A percentile compares a stretch with the other conserved stretches of the same genome.
Evolutionary conservation across 2,888 invertebrate species (phyloP).

Genomic region (Machimus rusticus): DNA sequence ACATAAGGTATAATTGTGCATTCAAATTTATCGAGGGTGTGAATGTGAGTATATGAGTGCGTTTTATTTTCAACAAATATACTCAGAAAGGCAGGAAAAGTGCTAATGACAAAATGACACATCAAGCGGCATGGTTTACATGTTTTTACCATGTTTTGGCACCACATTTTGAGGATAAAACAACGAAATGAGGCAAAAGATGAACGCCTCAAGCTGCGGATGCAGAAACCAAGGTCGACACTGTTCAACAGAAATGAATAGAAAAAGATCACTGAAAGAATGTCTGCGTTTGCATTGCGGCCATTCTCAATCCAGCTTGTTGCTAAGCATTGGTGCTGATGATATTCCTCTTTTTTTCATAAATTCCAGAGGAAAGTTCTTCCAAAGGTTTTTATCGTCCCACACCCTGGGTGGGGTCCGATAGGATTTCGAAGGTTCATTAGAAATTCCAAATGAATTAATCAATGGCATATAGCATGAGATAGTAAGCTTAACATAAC

Average conservation of each 20-base stretch:
- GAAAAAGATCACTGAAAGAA: slow-evolving; percentile 12
- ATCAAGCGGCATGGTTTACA: not conserved
- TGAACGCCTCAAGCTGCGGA: slow-evolving; percentile 7
- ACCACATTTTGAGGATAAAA: slow-evolving; percentile 18
- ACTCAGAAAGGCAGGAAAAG: not conserved
- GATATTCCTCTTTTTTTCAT: not conserved
- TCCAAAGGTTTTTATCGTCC: not conserved
- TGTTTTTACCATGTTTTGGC: slow-evolving; percentile 13
- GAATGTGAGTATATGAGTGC: not conserved
- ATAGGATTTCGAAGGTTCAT: not conserved
- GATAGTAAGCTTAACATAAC: not conserved
- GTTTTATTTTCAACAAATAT: not conserved
- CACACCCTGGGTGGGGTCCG: slow-evolving; percentile 17
- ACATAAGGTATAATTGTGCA: not conserved
- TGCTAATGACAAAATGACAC: slow-evolving; percentile 25
- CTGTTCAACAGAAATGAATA: not conserved
- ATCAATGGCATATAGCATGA: not conserved
- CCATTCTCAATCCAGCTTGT: not conserved
- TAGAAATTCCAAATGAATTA: slow-evolving; percentile 4
- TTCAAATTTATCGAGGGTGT: not conserved
- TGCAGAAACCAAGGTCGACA: slow-evolving; percentile 11
- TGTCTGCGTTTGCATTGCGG: slow-evolving; percentile 1
- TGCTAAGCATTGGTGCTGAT: not conserved
- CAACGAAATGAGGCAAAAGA: not conserved
- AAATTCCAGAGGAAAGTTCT: slow-evolving; percentile 12